Percentiles rank a stretch among this genome's conserved stretches.
These are phyloP conservation scores for Homarus americanus DNA, from an alignment of 1,140 invertebrate species.

Conservation along the genomic window DNA sequence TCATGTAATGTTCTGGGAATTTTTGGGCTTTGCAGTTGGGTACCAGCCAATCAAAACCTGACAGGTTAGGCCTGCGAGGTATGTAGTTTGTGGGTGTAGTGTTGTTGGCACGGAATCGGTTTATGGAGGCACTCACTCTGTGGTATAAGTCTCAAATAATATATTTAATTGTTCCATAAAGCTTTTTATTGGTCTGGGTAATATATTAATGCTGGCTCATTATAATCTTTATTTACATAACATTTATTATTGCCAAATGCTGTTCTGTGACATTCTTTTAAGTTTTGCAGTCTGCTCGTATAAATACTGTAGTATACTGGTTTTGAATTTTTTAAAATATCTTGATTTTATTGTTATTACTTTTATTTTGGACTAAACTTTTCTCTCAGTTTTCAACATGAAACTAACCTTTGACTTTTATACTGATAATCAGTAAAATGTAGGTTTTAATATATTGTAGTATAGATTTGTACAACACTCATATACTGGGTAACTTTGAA, in stretches of 20 bases:
- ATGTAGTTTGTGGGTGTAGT: constrained; percentile 25
- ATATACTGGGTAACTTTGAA: neutral
- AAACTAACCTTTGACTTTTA: constrained; percentile 2
- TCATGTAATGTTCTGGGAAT: constrained; percentile 41
- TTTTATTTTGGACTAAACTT: neutral
- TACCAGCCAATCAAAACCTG: constrained; percentile 42
- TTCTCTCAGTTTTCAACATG: neutral
- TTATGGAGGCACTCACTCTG: constrained; percentile 28
- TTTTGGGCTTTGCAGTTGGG: constrained; percentile 54
- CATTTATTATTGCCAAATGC: constrained; percentile 11
- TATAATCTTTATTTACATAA: constrained; percentile 9
- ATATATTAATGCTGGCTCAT: constrained; percentile 32
- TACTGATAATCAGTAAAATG: neutral
- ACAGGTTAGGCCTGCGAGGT: constrained; percentile 44
- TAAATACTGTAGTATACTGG: neutral
- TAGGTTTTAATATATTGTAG: constrained; percentile 1
- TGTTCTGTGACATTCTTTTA: constrained; percentile 11
- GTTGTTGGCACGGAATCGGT: constrained; percentile 20
- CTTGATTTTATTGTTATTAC: neutral
- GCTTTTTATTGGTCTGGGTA: constrained; percentile 33
- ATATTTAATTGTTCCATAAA: constrained; percentile 1
- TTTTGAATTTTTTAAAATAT: neutral
- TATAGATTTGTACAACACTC: neutral
- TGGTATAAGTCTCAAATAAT: constrained; percentile 9
- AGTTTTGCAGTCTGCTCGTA: neutral